Base-by-base conservation (phyloP, 2,113 vertebrate species). In the Peromyscus leucopus region DNA sequence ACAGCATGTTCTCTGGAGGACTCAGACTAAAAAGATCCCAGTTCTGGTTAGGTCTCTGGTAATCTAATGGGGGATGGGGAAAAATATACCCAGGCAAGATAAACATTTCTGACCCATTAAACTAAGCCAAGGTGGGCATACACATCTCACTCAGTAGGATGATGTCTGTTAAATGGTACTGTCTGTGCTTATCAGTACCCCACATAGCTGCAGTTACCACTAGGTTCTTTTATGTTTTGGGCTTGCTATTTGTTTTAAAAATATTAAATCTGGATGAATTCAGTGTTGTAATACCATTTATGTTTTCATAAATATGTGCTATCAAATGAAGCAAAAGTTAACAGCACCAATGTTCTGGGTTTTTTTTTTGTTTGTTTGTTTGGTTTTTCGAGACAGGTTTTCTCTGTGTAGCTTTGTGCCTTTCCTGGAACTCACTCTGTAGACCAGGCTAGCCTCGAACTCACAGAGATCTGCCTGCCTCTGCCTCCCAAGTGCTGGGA, bases 241-340 rank as follows among this genome's bases (percentile, higher is more conserved):
- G 36, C 61, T 88, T 93, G 33, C 42, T 51, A 55, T 90, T 93
- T 92, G 26, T 93, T 96, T 95, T 26, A 65, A 92, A 79, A 36
- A 65, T 42, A 71, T 85, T 93, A 92, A 89, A 31, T 36, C 24
- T 90, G 26, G 24, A 86, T 94, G 10, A 83, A 95, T 93, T 94
- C 19, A 15, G 57, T 78, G 55, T 36, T 91, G 21, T n/a, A 86
- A 48, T 76, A 36, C 15, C n/a, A 48, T 48, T 92, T 88, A 72
- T 63, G 42, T 91, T 90, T 93, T 84, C 17, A 88, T 92, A 95
- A 80, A 1, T 15, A 22, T 39, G 17, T 78, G n/a, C 28, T 86
- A 61, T 85, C 84, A 92, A 19, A 90, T 90, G 74, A 91, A 83
- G 15, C 28, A 48, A 80, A 92, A 2, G 12, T 90, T 97, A 92